Percentiles rank a stretch among this genome's conserved stretches.
phyloP scores from a whole-genome alignment of 1,140 invertebrate genomes.

The Octopus sinensis region DNA sequence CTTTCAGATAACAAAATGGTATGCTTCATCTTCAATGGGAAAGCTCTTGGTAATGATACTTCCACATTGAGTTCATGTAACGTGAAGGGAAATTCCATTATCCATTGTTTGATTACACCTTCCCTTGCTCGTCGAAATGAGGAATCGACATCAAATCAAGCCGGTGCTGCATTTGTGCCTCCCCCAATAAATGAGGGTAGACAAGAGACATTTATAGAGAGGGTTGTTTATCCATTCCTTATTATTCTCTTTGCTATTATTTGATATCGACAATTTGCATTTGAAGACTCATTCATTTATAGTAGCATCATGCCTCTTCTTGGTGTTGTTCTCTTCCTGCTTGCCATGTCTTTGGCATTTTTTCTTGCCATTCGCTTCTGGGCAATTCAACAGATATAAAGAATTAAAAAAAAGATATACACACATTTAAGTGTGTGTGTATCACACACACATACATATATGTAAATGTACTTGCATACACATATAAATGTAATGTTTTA shows the following conservation, averaged over 20 bases:
- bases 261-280: not conserved
- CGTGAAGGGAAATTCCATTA: not conserved
- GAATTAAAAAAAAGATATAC: no score
- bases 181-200: not conserved
- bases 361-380: not conserved
- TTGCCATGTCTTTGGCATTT: not conserved
- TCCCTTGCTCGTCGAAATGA: not conserved
- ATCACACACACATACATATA: no score
- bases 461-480: no score
- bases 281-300: not conserved
- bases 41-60: not conserved
- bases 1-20: constrained; percentile 1
- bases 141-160: not conserved
- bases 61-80: not conserved
- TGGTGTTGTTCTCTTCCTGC: not conserved
- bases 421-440: no score
- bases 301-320: not conserved
- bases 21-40: not conserved
- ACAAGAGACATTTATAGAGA: not conserved
- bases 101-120: not conserved
- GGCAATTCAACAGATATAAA: not conserved
- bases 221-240: not conserved
- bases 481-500: no score
- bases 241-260: not conserved
- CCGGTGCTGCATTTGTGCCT: not conserved